Evolutionary conservation across 2,113 vertebrate species (phyloP), one percentile per base, ranked within the genome.

Genomic region (Corydoras sp.): DNA sequence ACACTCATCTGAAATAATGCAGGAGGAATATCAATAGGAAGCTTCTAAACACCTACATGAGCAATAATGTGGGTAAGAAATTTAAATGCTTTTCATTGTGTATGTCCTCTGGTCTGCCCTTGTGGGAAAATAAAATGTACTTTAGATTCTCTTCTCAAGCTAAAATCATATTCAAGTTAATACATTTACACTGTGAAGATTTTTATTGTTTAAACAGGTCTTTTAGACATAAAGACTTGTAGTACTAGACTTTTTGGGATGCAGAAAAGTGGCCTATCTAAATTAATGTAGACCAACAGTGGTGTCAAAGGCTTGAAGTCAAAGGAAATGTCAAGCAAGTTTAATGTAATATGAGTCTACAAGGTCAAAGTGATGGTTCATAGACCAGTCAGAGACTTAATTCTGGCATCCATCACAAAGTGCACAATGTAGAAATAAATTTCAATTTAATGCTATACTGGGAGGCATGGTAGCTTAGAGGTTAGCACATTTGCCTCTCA

Each of bases 101-200:
- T 51, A 56, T 15, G 56, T 50, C 35, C 60, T 63, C 62, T 48
- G 60, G 3, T 30, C 12, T 71, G 69, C 12, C 60, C 69, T 71
- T 71, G 69, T 64, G 12, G 4, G 32, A 30, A 55, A 71, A 14
- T 56, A 48, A 56, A 71, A 71, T 71, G 60, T 48, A 64, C 32
- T 32, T 56, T 29, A 55, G 51, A 63, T 11, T 29, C n/a, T 63
- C 69, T 48, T n/a, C 15, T 51, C 18, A 29, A 32, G 58, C 18
- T 62, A 14, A 70, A 62, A 62, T 71, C 3, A 62, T 54, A 54
- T 13, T 24, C 9, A 35, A 62, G 59, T 56, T 62, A 35, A 54
- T 62, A 24, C 15, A 29, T 15, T 54, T 62, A 13, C 51, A 35
- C 15, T 15, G 14, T 15, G 14, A 70, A 15, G 48, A 62, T 70